A percentile compares a stretch with the other conserved stretches of the same genome.
Conservation (phyloP, 2,113 vertebrate species). For the Canis aureus region DNA sequence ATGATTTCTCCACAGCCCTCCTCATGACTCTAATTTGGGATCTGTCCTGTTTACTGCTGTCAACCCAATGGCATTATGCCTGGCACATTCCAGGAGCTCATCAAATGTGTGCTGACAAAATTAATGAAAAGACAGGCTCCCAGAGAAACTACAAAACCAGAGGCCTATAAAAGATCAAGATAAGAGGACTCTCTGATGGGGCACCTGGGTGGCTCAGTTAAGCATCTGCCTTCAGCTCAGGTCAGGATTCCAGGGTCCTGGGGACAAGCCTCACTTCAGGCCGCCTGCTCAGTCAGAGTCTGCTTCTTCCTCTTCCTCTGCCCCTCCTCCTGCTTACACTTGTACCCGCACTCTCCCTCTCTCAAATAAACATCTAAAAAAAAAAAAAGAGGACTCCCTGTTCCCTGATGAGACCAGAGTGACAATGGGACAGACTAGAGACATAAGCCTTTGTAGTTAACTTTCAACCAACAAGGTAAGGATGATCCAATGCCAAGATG, state of each 20-base stretch:
- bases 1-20: not conserved
- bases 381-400: no score
- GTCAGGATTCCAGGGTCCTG: no score
- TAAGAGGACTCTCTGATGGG: not conserved
- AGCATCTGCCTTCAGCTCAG: no score
- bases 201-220: no score
- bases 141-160: constrained; percentile 56
- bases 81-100: constrained; percentile 57
- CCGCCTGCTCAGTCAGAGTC: no score
- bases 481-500: not conserved
- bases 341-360: no score
- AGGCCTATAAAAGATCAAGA: not conserved
- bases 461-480: constrained; percentile 21
- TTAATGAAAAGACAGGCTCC: constrained; percentile 54
- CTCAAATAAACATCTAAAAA: no score
- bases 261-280: no score
- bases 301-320: no score
- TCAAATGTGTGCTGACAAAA: constrained; percentile 40
- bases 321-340: no score
- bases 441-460: not conserved
- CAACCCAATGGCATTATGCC: not conserved
- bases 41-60: not conserved
- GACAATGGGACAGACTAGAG: not conserved
- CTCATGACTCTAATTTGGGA: not conserved
- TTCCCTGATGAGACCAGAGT: constrained; percentile 18